phyloP scores from a whole-genome alignment of 2,113 vertebrate genomes.

The Lophura nycthemera region DNA sequence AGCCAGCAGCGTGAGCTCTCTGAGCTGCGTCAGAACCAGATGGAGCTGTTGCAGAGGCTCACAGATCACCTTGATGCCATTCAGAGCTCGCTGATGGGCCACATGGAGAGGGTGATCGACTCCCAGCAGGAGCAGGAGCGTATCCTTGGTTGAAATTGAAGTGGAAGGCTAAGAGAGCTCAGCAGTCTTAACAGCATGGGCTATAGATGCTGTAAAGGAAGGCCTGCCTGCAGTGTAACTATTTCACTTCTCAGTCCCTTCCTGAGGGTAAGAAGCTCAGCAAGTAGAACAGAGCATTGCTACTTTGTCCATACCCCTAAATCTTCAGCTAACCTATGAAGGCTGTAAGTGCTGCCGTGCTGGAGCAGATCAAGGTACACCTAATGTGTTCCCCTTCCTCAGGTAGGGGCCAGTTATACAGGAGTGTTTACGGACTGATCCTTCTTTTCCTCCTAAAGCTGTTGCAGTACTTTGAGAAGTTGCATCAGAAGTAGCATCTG shows the following conservation, averaged over 20 bases:
- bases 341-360: fast-evolving
- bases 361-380: not conserved
- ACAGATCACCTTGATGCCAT: conserved; percentile 86
- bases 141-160: conserved; percentile 83
- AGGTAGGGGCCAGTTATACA: not conserved
- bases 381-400: fast-evolving
- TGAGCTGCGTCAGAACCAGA: conserved; percentile 86
- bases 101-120: conserved; percentile 87
- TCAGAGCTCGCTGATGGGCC: conserved; percentile 89
- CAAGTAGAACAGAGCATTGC: not conserved
- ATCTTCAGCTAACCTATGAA: not conserved
- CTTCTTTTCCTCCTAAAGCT: not conserved
- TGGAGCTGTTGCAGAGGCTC: conserved; percentile 85
- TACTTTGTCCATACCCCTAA: not conserved
- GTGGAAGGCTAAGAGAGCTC: not conserved
- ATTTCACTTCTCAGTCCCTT: not conserved
- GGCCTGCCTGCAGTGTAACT: not conserved
- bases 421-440: not conserved
- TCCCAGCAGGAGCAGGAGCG: conserved; percentile 92
- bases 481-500: not conserved
- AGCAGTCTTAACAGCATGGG: fast-evolving
- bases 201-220: fast-evolving
- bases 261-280: not conserved
- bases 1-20: conserved; percentile 91
- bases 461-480: not conserved